phyloP scores from a whole-genome alignment of 2,888 invertebrate genomes.

The Stenolophus ochropezus region DNA sequence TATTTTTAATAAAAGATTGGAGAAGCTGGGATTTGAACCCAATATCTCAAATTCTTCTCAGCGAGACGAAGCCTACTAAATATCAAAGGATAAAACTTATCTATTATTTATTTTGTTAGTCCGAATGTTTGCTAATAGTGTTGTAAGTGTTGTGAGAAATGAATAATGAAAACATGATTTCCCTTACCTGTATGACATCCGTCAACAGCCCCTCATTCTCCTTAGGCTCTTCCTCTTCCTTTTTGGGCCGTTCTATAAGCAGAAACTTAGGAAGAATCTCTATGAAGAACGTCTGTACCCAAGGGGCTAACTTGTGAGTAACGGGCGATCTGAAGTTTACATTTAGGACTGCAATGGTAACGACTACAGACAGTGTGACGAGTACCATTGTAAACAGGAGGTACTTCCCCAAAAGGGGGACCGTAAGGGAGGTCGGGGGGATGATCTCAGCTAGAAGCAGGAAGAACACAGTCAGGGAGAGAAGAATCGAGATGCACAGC shows the following conservation, averaged over 20 bases:
- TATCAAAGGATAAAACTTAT: too few relatives aligned
- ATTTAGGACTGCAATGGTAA: slow-evolving; percentile 94
- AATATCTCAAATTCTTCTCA: too few relatives aligned
- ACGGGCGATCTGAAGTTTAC: slow-evolving; percentile 95
- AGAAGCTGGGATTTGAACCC: too few relatives aligned
- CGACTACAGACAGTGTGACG: slow-evolving; percentile 93
- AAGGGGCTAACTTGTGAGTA: slow-evolving; percentile 93
- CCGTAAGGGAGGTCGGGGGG: slow-evolving; percentile 94
- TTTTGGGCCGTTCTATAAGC: slow-evolving; percentile 91
- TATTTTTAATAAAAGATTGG: too few relatives aligned
- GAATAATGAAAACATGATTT: background rate
- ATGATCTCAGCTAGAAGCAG: slow-evolving; percentile 94
- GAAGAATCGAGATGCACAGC: slow-evolving; percentile 93
- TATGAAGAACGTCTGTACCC: slow-evolving; percentile 91
- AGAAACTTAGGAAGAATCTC: slow-evolving; percentile 89
- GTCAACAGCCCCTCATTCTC: slow-evolving; percentile 79
- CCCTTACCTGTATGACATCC: slow-evolving; percentile 80
- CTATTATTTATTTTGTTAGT: too few relatives aligned
- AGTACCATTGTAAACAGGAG: slow-evolving; percentile 95
- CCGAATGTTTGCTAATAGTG: too few relatives aligned
- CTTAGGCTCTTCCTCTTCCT: slow-evolving; percentile 76
- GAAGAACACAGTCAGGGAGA: slow-evolving; percentile 96
- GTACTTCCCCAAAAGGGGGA: slow-evolving; percentile 93
- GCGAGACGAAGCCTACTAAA: too few relatives aligned
- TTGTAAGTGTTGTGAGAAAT: background rate